Evolutionary conservation across 2,888 invertebrate genomes (phyloP).

Genomic region (Melieria crassipennis): DNA sequence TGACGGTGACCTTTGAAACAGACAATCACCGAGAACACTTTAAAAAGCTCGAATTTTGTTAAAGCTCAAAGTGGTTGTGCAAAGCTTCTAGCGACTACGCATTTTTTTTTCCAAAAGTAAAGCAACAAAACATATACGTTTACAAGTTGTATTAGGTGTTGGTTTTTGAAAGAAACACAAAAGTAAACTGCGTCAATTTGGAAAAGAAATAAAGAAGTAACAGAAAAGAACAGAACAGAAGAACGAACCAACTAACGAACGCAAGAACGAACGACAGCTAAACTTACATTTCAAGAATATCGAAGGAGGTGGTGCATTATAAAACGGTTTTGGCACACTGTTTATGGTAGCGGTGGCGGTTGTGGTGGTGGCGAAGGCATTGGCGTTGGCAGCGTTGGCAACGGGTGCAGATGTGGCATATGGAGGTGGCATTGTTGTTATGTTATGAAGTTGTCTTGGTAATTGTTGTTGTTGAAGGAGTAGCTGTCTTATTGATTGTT

Average conservation of each 20-base stretch:
- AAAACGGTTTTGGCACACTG: conserved; percentile 51
- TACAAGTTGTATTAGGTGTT: no score
- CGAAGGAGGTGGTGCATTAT: conserved; percentile 55
- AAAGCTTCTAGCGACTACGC: no score
- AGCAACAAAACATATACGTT: no score
- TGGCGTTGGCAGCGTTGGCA: conserved; percentile 42
- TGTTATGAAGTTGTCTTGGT: conserved; percentile 45
- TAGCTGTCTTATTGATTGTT: conserved; percentile 33
- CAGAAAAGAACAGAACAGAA: conserved; percentile 2
- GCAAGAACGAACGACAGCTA: conserved; percentile 48
- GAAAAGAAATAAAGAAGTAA: conserved; percentile 27
- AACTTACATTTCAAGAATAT: conserved; percentile 63
- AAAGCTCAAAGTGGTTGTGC: no score
- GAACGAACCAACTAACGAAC: conserved; percentile 33
- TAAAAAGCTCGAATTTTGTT: no score
- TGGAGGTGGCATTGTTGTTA: conserved; percentile 42
- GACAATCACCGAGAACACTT: no score
- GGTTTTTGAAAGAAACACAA: no score
- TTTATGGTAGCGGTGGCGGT: conserved; percentile 45
- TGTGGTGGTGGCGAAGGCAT: conserved; percentile 46
- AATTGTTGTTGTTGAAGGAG: conserved; percentile 49
- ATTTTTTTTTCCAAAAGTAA: no score
- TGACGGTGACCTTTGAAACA: no score
- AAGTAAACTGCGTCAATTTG: conserved; percentile 10
- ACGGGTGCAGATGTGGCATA: conserved; percentile 39